Percentiles rank a stretch among this genome's conserved stretches.
These are phyloP conservation scores for Heliocidaris tuberculata DNA, from an alignment of 35 echinoderm and acorn worm species.

Conservation along the genomic window DNA sequence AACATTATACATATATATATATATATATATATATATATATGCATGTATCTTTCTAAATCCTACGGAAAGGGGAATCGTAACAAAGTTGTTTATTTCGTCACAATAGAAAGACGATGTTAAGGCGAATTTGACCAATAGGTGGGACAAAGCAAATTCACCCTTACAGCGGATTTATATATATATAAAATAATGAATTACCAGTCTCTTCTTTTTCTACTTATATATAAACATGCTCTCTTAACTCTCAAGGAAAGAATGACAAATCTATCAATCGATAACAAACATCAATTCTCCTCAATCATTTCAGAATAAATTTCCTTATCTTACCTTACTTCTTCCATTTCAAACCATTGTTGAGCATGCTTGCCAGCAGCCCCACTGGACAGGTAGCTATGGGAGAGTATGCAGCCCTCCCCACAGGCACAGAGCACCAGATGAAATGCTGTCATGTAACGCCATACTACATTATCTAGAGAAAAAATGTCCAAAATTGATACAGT, in stretches of 20 bases:
- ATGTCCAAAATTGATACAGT: background rate
- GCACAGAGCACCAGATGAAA: slow-evolving; percentile 28
- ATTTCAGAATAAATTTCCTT: background rate
- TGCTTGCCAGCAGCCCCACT: background rate
- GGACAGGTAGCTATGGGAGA: background rate
- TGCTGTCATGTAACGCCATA: slow-evolving; percentile 7
- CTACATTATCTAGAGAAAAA: slow-evolving; percentile 1
- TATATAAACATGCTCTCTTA: background rate
- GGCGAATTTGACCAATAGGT: no score
- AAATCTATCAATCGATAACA: background rate
- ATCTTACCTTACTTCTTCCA: slow-evolving; percentile 31
- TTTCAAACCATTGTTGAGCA: slow-evolving; percentile 23
- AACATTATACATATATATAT: no score
- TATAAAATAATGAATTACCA: no score
- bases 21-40: no score
- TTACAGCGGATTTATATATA: no score
- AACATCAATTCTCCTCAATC: background rate
- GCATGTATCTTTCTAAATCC: no score
- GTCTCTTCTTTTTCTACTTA: background rate
- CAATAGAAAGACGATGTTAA: no score
- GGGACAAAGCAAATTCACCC: no score
- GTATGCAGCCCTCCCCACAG: slow-evolving; percentile 11
- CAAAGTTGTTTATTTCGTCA: no score
- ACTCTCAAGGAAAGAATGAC: background rate
- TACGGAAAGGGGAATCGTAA: no score